phyloP scores from a whole-genome alignment of 2,888 invertebrate species.

The Trisateles emortualis region DNA sequence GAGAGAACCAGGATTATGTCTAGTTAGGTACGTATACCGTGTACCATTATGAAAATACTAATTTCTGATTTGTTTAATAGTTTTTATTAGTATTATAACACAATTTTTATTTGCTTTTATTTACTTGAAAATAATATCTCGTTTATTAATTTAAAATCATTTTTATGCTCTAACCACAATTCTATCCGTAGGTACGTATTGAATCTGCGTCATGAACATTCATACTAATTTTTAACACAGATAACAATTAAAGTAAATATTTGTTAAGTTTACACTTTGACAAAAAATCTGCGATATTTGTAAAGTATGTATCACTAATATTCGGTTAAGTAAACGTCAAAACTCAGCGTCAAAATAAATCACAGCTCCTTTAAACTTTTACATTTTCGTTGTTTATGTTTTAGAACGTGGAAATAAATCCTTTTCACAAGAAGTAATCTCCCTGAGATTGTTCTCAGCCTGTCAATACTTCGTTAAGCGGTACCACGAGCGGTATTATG shows the following conservation, averaged over 20 bases:
- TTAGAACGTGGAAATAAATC: slow-evolving; percentile 6
- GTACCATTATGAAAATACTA: too few species aligned
- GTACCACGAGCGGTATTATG: slow-evolving; percentile 19
- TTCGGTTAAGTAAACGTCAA: slow-evolving; percentile 17
- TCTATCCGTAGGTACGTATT: neutral
- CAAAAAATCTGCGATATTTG: slow-evolving; percentile 17
- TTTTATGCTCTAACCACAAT: too few species aligned
- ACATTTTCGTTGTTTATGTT: slow-evolving; percentile 19
- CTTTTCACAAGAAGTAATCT: neutral
- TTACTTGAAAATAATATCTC: too few species aligned
- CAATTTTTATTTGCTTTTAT: too few species aligned
- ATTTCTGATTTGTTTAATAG: too few species aligned
- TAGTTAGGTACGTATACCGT: too few species aligned
- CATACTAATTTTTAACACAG: slow-evolving; percentile 7
- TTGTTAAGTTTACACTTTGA: slow-evolving; percentile 13
- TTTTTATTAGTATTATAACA: too few species aligned
- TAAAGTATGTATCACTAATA: slow-evolving; percentile 23
- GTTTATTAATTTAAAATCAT: too few species aligned
- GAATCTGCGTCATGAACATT: slow-evolving; percentile 3
- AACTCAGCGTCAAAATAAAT: slow-evolving; percentile 15
- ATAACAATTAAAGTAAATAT: slow-evolving; percentile 23
- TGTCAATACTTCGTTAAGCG: slow-evolving; percentile 24
- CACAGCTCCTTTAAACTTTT: slow-evolving; percentile 16
- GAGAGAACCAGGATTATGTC: too few species aligned
- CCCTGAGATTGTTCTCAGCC: slow-evolving; percentile 4